These are phyloP conservation scores for Cerastis leucographa DNA, from an alignment of 2,888 invertebrate species.

Conservation along the genomic window DNA sequence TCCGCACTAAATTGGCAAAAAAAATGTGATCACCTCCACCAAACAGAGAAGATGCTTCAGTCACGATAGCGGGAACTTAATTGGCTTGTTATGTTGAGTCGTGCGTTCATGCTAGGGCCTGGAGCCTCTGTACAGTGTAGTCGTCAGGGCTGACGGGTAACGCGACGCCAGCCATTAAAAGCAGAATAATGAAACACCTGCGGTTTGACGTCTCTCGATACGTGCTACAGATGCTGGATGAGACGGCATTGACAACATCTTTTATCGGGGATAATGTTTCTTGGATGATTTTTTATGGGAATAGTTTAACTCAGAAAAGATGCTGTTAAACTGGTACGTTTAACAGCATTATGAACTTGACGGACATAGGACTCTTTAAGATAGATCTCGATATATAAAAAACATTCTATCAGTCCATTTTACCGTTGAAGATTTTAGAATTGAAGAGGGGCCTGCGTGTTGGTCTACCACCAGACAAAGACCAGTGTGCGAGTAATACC, in stretches of 20 bases:
- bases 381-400: too few relatives aligned
- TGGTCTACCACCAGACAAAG: too few relatives aligned
- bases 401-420: too few relatives aligned
- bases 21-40: too few relatives aligned
- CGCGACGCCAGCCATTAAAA: slow-evolving; percentile 86
- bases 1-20: too few relatives aligned
- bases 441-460: too few relatives aligned
- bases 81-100: background rate
- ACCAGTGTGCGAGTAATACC: too few relatives aligned
- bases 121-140: slow-evolving; percentile 14
- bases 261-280: background rate
- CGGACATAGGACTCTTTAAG: background rate
- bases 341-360: background rate
- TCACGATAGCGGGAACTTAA: background rate
- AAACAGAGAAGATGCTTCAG: background rate
- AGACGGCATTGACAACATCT: slow-evolving; percentile 32
- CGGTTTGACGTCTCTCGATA: slow-evolving; percentile 79
- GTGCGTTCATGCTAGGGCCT: background rate
- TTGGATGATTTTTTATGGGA: background rate
- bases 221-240: slow-evolving; percentile 57
- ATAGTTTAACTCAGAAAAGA: background rate
- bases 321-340: background rate
- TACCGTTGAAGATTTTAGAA: too few relatives aligned
- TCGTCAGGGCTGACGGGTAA: slow-evolving; percentile 74
- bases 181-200: slow-evolving; percentile 90